Percentiles rank a stretch among this genome's conserved stretches.
Evolutionary conservation across 1,140 invertebrate species (phyloP).

Genomic region (Magallana ariakensis): DNA sequence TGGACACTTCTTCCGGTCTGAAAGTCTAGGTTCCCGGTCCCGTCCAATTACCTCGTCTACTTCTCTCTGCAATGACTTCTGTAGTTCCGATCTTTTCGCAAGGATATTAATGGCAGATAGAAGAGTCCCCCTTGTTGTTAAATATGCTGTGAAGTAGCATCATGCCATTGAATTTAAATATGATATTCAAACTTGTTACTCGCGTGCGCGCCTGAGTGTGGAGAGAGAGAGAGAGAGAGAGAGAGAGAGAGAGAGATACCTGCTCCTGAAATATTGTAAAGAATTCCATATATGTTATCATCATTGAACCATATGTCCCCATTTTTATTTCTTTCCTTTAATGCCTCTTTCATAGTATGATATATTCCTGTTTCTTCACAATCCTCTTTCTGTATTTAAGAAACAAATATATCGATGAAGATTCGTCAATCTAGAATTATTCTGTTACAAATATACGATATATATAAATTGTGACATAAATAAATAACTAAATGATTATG

Average conservation of each 20-base stretch:
- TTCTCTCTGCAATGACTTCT: slow-evolving; percentile 14
- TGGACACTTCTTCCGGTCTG: not conserved
- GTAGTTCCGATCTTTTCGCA: not conserved
- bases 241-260: not conserved
- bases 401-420: too few species aligned
- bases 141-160: not conserved
- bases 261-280: not conserved
- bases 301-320: not conserved
- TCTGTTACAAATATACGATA: too few species aligned
- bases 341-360: not conserved
- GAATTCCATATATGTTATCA: not conserved
- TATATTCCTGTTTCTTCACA: not conserved
- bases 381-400: not conserved
- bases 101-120: not conserved
- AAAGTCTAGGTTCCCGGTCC: not conserved
- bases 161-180: not conserved
- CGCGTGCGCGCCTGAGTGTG: not conserved
- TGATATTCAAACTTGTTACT: not conserved
- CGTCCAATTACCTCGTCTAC: not conserved
- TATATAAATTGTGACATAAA: too few species aligned
- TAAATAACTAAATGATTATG: too few species aligned
- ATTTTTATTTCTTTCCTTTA: not conserved
- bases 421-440: too few species aligned
- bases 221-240: not conserved
- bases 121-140: slow-evolving; percentile 18